A percentile compares a stretch with the other conserved stretches of the same genome.
Conservation (phyloP, 2,797 vertebrate species). For the Acanthornis magna region DNA sequence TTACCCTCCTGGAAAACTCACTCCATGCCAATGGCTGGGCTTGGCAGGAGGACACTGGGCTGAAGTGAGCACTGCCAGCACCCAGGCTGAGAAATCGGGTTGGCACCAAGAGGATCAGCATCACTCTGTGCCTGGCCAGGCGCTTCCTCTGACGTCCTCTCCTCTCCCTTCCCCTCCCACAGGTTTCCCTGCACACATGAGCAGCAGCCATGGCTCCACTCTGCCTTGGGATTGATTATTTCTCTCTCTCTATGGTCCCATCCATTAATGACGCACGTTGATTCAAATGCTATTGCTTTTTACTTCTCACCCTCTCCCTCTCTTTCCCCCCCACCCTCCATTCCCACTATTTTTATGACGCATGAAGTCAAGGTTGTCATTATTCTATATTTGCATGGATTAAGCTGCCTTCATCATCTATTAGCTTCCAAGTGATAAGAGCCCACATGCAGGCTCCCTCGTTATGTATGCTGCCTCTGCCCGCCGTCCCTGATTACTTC, state of each 20-base stretch:
- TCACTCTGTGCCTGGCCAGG: background rate
- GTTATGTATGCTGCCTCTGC: constrained; percentile 40
- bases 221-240: constrained; percentile 46
- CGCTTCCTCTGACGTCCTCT: background rate
- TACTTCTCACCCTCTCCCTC: background rate
- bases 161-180: background rate
- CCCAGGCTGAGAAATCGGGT: background rate
- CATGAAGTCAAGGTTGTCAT: constrained; percentile 59
- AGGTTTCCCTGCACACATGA: background rate
- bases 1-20: background rate
- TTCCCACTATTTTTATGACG: constrained; percentile 37
- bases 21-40: accelerated
- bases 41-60: background rate
- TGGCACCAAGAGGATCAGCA: background rate
- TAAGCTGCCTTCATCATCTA: constrained; percentile 62
- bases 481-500: constrained; percentile 23
- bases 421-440: constrained; percentile 57
- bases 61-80: background rate
- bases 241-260: background rate
- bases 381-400: constrained; percentile 62
- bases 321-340: accelerated
- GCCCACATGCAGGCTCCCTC: constrained; percentile 37
- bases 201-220: background rate
- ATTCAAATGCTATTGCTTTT: constrained; percentile 21
- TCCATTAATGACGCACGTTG: constrained; percentile 14